Conservation (phyloP, 2,888 invertebrate genomes). For the Blastobasis adustella region DNA sequence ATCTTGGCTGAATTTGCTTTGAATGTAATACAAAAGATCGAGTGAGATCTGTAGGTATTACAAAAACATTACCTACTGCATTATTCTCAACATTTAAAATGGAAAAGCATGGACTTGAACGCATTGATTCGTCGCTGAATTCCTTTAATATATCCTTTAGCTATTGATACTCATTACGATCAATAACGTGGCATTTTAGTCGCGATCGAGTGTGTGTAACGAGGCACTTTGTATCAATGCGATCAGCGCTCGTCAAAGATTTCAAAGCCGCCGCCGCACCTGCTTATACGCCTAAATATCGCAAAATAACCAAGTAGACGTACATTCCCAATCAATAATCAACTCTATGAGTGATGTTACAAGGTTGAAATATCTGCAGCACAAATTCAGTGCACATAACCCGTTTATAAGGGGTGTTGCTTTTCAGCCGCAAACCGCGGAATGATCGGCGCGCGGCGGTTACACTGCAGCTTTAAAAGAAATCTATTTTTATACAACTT, state of each 20-base stretch:
- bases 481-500: constrained; percentile 27
- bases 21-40: no score
- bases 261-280: constrained; percentile 61
- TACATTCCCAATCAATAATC: constrained; percentile 5
- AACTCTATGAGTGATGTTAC: constrained; percentile 6
- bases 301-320: constrained; percentile 31
- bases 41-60: no score
- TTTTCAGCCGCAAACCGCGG: constrained; percentile 60
- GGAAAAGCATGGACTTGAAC: no score
- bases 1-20: no score
- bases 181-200: constrained; percentile 4
- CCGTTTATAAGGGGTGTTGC: constrained; percentile 22
- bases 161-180: no score
- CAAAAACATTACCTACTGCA: no score
- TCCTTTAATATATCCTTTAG: no score
- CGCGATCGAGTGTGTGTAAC: constrained; percentile 33
- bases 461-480: constrained; percentile 22
- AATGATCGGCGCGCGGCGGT: constrained; percentile 43
- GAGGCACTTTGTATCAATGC: constrained; percentile 61
- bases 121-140: no score
- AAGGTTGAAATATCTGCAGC: constrained; percentile 16
- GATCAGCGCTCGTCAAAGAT: constrained; percentile 42
- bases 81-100: no score
- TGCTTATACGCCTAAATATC: constrained; percentile 53
- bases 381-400: constrained; percentile 10